Percentiles rank a stretch among this genome's conserved stretches.
Conservation (phyloP, 2,888 invertebrate genomes). For the Phengaris arion region DNA sequence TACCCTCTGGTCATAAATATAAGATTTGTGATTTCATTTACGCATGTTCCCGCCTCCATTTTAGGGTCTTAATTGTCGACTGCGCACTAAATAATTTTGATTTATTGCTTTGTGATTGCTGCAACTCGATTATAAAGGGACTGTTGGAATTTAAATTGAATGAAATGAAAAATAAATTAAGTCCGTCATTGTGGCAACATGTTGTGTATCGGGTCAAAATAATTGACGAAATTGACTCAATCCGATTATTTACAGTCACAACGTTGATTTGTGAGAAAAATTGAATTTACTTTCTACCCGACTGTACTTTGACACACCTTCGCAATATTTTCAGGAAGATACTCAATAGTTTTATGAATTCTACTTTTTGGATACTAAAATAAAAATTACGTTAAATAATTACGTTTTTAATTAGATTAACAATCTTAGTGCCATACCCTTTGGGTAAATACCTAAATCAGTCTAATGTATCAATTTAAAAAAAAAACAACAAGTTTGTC, state of each 20-base stretch:
- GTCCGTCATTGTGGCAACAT: constrained; percentile 44
- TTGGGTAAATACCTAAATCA: too few species aligned
- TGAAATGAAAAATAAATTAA: constrained; percentile 73
- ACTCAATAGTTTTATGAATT: too few species aligned
- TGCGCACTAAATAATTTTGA: constrained; percentile 75
- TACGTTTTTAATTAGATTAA: too few species aligned
- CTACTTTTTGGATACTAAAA: too few species aligned
- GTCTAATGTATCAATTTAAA: too few species aligned
- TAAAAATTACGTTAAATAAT: too few species aligned
- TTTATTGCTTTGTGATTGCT: constrained; percentile 76
- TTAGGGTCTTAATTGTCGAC: constrained; percentile 68
- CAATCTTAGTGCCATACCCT: too few species aligned
- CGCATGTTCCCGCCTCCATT: constrained; percentile 53
- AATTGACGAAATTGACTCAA: constrained; percentile 28
- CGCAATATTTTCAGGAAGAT: too few species aligned
- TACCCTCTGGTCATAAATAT: constrained; percentile 39
- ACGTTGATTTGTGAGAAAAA: constrained; percentile 1
- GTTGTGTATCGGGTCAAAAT: constrained; percentile 7
- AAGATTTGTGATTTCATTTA: constrained; percentile 43
- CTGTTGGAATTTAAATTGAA: constrained; percentile 68
- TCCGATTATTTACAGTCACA: constrained; percentile 20
- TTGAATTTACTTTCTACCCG: not conserved
- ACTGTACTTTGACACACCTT: too few species aligned
- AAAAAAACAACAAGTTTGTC: too few species aligned
- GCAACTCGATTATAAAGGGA: constrained; percentile 72